phyloP scores from a whole-genome alignment of 2,888 invertebrate genomes.

The Agonopterix arenella region DNA sequence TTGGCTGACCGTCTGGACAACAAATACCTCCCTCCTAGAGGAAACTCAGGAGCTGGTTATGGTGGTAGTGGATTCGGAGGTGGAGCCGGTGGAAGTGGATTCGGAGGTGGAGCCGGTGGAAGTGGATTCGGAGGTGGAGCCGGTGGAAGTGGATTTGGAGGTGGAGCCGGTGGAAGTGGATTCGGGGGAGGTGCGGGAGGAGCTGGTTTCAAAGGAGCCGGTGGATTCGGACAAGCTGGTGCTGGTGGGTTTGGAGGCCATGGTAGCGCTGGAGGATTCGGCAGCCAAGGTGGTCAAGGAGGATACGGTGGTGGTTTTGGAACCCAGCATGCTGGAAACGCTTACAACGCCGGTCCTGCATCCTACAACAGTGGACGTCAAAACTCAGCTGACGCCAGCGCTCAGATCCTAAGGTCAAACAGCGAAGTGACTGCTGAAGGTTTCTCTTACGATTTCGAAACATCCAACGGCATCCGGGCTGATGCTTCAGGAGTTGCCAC shows the following conservation, averaged over 20 bases:
- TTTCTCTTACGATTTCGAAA: constrained; percentile 67
- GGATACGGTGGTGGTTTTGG: constrained; percentile 13
- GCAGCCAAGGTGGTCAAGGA: constrained; percentile 14
- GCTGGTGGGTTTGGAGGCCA: constrained; percentile 15
- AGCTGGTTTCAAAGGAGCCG: constrained; percentile 12
- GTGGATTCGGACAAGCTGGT: constrained; percentile 15
- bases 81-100: constrained; percentile 15
- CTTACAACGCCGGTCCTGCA: constrained; percentile 31
- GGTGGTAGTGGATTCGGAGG: constrained; percentile 18
- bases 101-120: constrained; percentile 16
- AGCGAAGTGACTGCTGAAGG: constrained; percentile 66
- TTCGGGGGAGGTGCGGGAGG: constrained; percentile 17
- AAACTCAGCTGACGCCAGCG: constrained; percentile 49
- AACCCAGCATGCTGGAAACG: constrained; percentile 28
- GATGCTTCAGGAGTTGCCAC: constrained; percentile 65
- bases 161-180: constrained; percentile 15
- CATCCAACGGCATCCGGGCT: constrained; percentile 68
- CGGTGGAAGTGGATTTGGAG: constrained; percentile 14
- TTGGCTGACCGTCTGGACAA: constrained; percentile 67
- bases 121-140: constrained; percentile 23
- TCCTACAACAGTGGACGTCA: constrained; percentile 21
- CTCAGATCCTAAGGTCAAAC: constrained; percentile 59
- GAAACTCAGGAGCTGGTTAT: constrained; percentile 56
- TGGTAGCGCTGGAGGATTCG: constrained; percentile 18
- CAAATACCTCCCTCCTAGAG: constrained; percentile 69